Evolutionary conservation across 2,888 invertebrate species (phyloP).

Genomic region (Leistus spinibarbis): DNA sequence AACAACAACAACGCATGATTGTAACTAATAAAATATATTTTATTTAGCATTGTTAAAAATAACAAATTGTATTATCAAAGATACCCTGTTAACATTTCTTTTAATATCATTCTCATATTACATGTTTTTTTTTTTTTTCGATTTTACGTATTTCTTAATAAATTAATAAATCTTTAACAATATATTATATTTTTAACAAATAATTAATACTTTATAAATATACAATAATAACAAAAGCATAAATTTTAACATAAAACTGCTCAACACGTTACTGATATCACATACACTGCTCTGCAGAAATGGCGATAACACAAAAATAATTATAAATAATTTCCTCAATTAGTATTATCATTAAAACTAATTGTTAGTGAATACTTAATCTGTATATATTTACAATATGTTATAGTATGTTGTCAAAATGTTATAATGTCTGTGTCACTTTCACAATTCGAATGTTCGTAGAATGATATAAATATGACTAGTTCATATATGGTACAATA

Average conservation of each 20-base stretch:
- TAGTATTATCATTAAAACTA: neutral
- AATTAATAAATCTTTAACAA: slow-evolving; percentile 4
- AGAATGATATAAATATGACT: slow-evolving; percentile 9
- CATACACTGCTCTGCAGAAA: slow-evolving; percentile 8
- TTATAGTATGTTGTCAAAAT: neutral
- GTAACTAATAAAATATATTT: slow-evolving; percentile 33
- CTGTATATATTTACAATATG: slow-evolving; percentile 12
- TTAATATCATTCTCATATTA: slow-evolving; percentile 1
- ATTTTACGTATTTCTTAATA: slow-evolving; percentile 5
- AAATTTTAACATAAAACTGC: slow-evolving; percentile 5
- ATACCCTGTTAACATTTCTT: neutral
- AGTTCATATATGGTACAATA: neutral
- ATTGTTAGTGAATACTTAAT: neutral
- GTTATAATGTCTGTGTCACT: neutral
- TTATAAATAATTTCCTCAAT: neutral
- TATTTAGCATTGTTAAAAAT: neutral
- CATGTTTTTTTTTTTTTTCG: too few species aligned
- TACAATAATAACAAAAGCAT: slow-evolving; percentile 26
- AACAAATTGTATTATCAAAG: neutral
- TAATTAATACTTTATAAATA: slow-evolving; percentile 27
- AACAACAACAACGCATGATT: slow-evolving; percentile 4
- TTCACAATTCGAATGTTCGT: neutral
- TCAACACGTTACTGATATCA: neutral
- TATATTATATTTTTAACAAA: neutral
- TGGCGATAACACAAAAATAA: neutral